These are phyloP conservation scores for Aurelia coerulea DNA, from an alignment of 30 jellyfish, hydroid and myxozoan genomes.

Conservation along the genomic window DNA sequence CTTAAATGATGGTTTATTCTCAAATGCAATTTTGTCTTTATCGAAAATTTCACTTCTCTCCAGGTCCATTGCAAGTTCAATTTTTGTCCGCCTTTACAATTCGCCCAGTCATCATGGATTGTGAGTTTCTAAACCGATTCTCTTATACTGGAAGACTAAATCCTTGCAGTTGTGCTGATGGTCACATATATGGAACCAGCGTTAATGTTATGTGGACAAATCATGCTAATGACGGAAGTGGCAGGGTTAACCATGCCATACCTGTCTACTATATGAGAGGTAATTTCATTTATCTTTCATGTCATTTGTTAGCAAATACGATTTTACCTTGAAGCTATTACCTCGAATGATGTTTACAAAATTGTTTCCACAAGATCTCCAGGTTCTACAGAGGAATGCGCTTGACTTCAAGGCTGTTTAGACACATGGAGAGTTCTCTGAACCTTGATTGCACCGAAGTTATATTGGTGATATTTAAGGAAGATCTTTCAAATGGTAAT, in stretches of 20 bases:
- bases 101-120: constrained; percentile 8
- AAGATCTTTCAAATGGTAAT: no score
- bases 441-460: not conserved
- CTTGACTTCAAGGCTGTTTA: not conserved
- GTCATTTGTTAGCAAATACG: no score
- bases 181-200: not conserved
- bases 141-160: not conserved
- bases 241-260: not conserved
- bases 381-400: not conserved
- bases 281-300: not conserved
- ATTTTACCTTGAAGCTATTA: no score
- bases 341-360: no score
- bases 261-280: constrained; percentile 3
- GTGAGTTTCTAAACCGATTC: not conserved
- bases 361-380: no score
- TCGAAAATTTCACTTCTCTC: no score
- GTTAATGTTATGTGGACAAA: not conserved
- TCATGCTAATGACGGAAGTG: not conserved
- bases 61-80: not conserved
- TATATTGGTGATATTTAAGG: no score
- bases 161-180: not conserved
- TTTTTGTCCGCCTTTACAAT: not conserved
- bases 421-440: not conserved
- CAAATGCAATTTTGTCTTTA: no score
- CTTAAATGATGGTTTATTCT: no score